A percentile compares a stretch with the other conserved stretches of the same genome.
Conservation (phyloP, 2,113 vertebrate species). For the Odontophorus gujanensis region DNA sequence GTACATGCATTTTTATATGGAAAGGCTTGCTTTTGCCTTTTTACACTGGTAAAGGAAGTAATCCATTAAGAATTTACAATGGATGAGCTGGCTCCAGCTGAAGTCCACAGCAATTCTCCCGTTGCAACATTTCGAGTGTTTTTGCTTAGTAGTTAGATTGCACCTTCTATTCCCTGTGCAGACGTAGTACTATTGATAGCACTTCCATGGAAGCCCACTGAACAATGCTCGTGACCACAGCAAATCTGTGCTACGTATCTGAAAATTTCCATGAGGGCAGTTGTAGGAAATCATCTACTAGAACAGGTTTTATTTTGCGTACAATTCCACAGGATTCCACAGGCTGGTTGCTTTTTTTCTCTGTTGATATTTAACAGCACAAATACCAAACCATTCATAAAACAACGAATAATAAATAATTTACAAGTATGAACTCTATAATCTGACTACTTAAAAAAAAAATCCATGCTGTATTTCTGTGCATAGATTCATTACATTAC, state of each 20-base stretch:
- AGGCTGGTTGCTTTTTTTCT: not conserved
- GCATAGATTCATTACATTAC: not conserved
- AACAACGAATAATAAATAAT: not conserved
- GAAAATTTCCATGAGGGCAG: not conserved
- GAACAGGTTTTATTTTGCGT: not conserved
- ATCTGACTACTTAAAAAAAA: not conserved
- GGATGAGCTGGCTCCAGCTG: not conserved
- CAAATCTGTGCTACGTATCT: not conserved
- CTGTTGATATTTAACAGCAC: not conserved
- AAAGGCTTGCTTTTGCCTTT: not conserved
- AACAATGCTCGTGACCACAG: not conserved
- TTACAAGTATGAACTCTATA: not conserved
- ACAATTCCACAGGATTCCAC: not conserved
- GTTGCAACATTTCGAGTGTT: not conserved
- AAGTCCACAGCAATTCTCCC: not conserved
- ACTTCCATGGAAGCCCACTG: not conserved
- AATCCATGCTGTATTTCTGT: not conserved
- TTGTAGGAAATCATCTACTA: not conserved
- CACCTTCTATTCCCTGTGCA: not conserved
- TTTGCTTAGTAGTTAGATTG: not conserved
- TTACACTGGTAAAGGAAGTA: not conserved
- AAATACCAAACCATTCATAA: not conserved
- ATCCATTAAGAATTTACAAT: not conserved
- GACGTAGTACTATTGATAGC: not conserved
- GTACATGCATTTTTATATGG: not conserved